phyloP scores from a whole-genome alignment of 2,888 invertebrate genomes.

The Tubulanus polymorphus region DNA sequence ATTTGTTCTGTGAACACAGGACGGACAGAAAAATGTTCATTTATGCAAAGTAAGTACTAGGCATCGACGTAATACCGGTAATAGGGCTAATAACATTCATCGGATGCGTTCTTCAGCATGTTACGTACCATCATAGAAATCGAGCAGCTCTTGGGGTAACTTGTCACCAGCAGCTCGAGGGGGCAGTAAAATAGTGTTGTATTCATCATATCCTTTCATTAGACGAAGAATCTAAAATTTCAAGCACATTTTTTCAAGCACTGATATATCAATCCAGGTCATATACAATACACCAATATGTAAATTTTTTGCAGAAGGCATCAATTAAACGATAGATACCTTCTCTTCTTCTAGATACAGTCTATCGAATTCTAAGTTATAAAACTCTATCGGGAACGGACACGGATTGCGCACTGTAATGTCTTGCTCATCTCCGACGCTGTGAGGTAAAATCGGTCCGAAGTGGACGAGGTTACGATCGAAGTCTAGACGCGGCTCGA shows the following conservation, averaged over 20 bases:
- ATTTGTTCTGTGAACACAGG: constrained; percentile 37
- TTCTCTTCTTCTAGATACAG: constrained; percentile 52
- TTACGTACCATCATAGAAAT: constrained; percentile 48
- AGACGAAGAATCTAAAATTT: constrained; percentile 45
- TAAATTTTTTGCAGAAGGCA: no score
- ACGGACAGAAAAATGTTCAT: no score
- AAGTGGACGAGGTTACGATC: constrained; percentile 58
- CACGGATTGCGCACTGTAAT: constrained; percentile 65
- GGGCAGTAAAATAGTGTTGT: constrained; percentile 51
- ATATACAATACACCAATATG: no score
- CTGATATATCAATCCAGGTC: no score
- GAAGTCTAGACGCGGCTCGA: constrained; percentile 52
- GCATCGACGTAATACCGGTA: no score
- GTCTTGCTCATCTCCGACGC: constrained; percentile 59
- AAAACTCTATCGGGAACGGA: constrained; percentile 65
- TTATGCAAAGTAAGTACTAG: no score
- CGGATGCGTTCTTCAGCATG: no score
- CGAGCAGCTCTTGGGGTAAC: constrained; percentile 48
- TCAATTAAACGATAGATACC: constrained; percentile 26
- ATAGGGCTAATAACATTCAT: no score
- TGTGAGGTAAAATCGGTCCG: constrained; percentile 64
- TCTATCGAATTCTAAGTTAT: constrained; percentile 65
- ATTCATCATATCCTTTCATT: constrained; percentile 53
- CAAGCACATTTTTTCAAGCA: not conserved
- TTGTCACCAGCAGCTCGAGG: constrained; percentile 49